Conservation (phyloP, 2,888 invertebrate species). For the Folsomia manolachei region DNA sequence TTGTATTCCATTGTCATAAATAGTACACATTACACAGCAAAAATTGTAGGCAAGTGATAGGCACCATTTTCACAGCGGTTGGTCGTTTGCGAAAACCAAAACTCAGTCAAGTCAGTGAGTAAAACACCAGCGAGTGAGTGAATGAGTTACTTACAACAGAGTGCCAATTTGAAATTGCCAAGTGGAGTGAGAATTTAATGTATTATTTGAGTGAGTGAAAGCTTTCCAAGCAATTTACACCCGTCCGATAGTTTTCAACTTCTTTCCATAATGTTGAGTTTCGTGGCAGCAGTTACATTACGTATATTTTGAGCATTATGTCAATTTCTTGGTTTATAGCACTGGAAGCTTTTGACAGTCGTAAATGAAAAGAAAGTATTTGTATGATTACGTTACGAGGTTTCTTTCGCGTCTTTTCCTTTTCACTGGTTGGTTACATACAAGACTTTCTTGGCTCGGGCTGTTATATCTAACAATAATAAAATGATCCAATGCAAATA, state of each 20-base stretch:
- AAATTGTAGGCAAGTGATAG: not conserved
- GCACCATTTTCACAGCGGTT: not conserved
- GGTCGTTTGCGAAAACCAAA: not conserved
- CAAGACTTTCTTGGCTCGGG: no score
- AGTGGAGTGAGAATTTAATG: constrained; percentile 3
- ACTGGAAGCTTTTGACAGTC: not conserved
- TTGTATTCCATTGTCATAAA: not conserved
- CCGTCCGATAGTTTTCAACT: no score
- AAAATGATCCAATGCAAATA: no score
- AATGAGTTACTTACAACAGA: not conserved
- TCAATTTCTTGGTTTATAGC: not conserved
- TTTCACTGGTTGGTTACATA: no score
- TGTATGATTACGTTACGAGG: no score
- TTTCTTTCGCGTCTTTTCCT: no score
- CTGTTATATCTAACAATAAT: no score
- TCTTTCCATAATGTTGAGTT: not conserved
- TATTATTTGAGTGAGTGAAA: constrained; percentile 7
- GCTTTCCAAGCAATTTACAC: not conserved
- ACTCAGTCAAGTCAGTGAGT: no score
- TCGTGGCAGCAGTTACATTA: not conserved
- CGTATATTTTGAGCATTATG: not conserved
- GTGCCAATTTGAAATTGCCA: not conserved
- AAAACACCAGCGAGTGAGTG: no score
- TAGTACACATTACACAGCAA: no score
- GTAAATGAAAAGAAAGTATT: not conserved